Evolutionary conservation across 2,888 invertebrate species (phyloP).

Genomic region (Arge pagana): DNA sequence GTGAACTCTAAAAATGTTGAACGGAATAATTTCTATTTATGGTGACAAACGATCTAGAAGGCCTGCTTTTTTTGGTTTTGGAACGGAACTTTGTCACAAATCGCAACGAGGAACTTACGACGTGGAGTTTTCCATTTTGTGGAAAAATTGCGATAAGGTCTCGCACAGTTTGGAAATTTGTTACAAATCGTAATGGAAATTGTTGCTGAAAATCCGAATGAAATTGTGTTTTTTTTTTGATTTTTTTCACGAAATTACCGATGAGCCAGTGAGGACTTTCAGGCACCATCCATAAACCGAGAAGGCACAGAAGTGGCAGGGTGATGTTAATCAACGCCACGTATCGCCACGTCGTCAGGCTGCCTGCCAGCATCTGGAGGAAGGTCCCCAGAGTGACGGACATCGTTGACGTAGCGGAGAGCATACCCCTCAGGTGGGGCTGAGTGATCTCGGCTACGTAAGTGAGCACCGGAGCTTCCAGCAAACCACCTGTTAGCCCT

Average conservation of each 20-base stretch:
- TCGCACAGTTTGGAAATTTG: too few species aligned
- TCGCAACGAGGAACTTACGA: too few species aligned
- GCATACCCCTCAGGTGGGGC: constrained; percentile 75
- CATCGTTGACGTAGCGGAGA: constrained; percentile 76
- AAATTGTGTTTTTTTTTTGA: background rate
- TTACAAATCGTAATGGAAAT: too few species aligned
- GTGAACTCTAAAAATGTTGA: too few species aligned
- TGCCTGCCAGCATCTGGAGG: constrained; percentile 75
- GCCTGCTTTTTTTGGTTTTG: too few species aligned
- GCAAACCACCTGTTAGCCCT: constrained; percentile 76
- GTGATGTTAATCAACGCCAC: constrained; percentile 71
- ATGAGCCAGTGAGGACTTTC: constrained; percentile 84
- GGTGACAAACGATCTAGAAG: too few species aligned
- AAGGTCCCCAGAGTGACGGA: constrained; percentile 77
- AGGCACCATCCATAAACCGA: constrained; percentile 73
- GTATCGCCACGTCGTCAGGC: constrained; percentile 72
- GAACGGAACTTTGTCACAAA: too few species aligned
- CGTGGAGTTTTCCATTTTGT: too few species aligned
- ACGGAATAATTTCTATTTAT: too few species aligned
- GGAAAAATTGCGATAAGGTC: too few species aligned
- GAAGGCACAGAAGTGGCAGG: constrained; percentile 68
- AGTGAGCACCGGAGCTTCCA: constrained; percentile 82
- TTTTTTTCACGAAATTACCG: constrained; percentile 47
- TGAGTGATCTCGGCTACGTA: constrained; percentile 85
- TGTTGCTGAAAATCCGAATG: too few species aligned